Evolutionary conservation across 2,113 vertebrate species (phyloP), one percentile per base, ranked within the genome.

Genomic region (Dolichotis patagonum): DNA sequence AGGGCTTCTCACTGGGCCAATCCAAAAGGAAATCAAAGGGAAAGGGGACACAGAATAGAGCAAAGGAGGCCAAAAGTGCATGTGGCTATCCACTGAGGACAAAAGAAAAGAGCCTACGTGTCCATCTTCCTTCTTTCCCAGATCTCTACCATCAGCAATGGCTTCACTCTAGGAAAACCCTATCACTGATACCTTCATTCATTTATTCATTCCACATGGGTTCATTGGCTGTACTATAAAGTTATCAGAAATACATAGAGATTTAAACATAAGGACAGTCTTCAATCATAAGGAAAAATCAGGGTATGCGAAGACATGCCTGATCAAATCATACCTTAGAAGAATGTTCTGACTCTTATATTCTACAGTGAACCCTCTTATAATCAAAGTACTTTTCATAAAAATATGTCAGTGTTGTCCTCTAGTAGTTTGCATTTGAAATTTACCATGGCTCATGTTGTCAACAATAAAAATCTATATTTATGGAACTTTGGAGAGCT

Each of bases 191-290:
- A 7, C n/a, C n/a, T n/a, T n/a, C n/a, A n/a, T n/a, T n/a, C n/a
- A n/a, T n/a, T n/a, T n/a, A n/a, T n/a, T n/a, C n/a, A n/a, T n/a
- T 85, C 62, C 73, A 81, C 19, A 32, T 19, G 10, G 10, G 73
- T 58, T 91, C 2, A 20, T 6, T 52, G 12, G 41, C 5, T 69
- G 12, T 16, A n/a, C 77, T 88, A 85, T 88, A 93, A 75, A 85
- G 41, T 69, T 91, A 32, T n/a, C 43, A 30, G 35, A 69, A 90
- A 56, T 28, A 35, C 17, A 52, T 60, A 60, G 4, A 84, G 38
- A 90, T 85, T 41, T 73, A 92, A 87, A 65, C 58, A 73, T 90
- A 86, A 86, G 32, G 91, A 78, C n/a, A 92, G 89, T 49, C 7
- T 62, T 92, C 60, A 81, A 20, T 85, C 20, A 38, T 91, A 38